phyloP scores from a whole-genome alignment of 2,888 invertebrate genomes.

The Pinctada fucata region DNA sequence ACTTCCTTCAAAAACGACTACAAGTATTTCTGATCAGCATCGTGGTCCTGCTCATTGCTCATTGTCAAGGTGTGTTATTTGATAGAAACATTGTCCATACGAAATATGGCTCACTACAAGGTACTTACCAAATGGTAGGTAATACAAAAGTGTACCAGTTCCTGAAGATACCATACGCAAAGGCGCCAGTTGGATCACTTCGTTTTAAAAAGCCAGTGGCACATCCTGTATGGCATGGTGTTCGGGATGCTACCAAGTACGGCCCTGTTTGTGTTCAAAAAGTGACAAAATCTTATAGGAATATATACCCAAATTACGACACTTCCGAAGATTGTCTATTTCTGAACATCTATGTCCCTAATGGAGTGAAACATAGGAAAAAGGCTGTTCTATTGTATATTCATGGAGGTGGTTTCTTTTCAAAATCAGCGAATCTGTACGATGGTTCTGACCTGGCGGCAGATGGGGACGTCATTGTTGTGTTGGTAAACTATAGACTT shows the following conservation, averaged over 20 bases:
- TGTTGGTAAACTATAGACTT: conserved; percentile 95
- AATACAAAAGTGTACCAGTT: conserved; percentile 17
- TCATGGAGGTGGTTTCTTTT: conserved; percentile 82
- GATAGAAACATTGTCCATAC: conserved; percentile 28
- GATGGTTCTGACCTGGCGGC: conserved; percentile 92
- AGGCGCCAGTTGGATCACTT: conserved; percentile 81
- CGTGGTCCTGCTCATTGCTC: neutral
- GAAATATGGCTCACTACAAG: conserved; percentile 37
- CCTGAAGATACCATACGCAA: conserved; percentile 64
- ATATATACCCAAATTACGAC: conserved; percentile 90
- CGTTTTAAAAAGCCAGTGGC: conserved; percentile 65
- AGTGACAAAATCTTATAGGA: conserved; percentile 92
- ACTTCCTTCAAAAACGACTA: no score
- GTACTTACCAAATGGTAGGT: conserved; percentile 20
- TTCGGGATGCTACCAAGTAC: conserved; percentile 89
- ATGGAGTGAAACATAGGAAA: conserved; percentile 55
- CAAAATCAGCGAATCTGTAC: conserved; percentile 93
- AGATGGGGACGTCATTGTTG: conserved; percentile 91
- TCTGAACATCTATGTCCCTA: conserved; percentile 91
- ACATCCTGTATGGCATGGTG: conserved; percentile 66
- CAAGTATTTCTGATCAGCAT: no score
- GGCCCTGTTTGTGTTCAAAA: conserved; percentile 95
- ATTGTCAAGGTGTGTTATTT: neutral
- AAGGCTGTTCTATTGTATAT: conserved; percentile 94
- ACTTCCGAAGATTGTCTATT: conserved; percentile 95